phyloP scores from a whole-genome alignment of 2,888 invertebrate genomes.

The Euspilapteryx auroguttella region DNA sequence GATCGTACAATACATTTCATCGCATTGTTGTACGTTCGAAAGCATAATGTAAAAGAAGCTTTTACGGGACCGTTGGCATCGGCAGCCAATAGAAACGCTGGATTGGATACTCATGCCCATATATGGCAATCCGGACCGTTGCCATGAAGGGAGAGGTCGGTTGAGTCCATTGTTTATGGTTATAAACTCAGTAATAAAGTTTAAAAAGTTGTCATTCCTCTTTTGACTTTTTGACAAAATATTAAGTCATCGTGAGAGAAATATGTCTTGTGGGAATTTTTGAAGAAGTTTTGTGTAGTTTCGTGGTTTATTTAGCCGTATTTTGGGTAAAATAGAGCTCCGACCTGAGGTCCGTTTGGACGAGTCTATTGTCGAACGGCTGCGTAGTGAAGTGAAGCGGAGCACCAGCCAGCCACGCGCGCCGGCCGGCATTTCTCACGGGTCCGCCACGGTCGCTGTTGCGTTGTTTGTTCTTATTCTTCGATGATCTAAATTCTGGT shows the following conservation, averaged over 20 bases:
- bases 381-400: slow-evolving; percentile 35
- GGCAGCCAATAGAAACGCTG: slow-evolving; percentile 66
- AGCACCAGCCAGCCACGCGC: slow-evolving; percentile 34
- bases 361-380: slow-evolving; percentile 35
- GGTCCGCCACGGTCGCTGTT: slow-evolving; percentile 29
- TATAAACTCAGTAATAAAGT: too few relatives aligned
- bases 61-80: slow-evolving; percentile 46
- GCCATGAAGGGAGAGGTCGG: slow-evolving; percentile 48
- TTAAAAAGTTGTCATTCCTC: slow-evolving; percentile 25
- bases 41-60: too few relatives aligned
- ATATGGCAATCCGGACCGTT: slow-evolving; percentile 76
- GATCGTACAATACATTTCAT: too few relatives aligned
- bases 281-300: slow-evolving; percentile 17
- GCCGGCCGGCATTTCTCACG: slow-evolving; percentile 50
- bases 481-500: slow-evolving; percentile 21
- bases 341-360: slow-evolving; percentile 32
- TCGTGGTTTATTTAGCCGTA: slow-evolving; percentile 16
- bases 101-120: slow-evolving; percentile 78
- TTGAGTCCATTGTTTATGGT: slow-evolving; percentile 33
- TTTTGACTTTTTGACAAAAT: slow-evolving; percentile 27
- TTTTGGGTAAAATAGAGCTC: slow-evolving; percentile 24
- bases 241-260: slow-evolving; percentile 21
- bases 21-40: too few relatives aligned
- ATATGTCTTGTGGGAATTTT: neutral
- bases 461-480: slow-evolving; percentile 19